Base-by-base conservation (phyloP, 2,797 vertebrate genomes). In the Aldrovandia affinis region DNA sequence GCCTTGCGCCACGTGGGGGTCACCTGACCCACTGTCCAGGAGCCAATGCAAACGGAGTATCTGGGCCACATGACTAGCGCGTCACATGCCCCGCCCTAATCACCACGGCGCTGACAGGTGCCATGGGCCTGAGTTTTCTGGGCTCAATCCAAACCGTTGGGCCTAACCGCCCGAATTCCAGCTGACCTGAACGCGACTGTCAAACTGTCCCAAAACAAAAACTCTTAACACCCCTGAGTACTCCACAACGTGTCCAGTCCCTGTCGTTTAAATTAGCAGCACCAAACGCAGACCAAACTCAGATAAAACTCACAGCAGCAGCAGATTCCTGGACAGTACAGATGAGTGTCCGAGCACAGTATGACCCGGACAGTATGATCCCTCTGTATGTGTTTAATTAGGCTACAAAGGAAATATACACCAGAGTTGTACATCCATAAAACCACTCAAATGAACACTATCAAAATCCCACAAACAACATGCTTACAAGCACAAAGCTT, bases 41-140 rank as follows among this genome's bases (percentile, higher is more conserved):
- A 91, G 92, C 95, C 95, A 96, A 96, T 95, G 89, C 94, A 88
- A 85, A 91, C 93, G 92, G 86, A 90, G 92, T 91, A 39, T 86
- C 83, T 9, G 82, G 85, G 57, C 87, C 95, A 96, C 92, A 93
- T 96, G 94, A 91, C 90, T 73, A 14, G 22, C 78, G 80, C 12
- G 57, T 81, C 70, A 65, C 28, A 61, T 9, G n/a, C 65, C 68
- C 39, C 57, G 25, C 78, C 78, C 47, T 36, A n/a, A 22, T 30
- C 47, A 55, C 30, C 63, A 68, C 88, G 88, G 93, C 90, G 89
- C 90, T 87, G 91, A 91, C 90, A 88, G 88, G 86, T 88, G 90
- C 88, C 88, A 88, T 90, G 92, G 81, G 33, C 39, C 44, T 6
- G 20, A 42, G 54, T 20, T 44, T 7, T 54, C 63, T 57, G 63